A percentile compares a stretch with the other conserved stretches of the same genome.
Conservation (phyloP, 2,888 invertebrate genomes). For the Stegophylla sp. region DNA sequence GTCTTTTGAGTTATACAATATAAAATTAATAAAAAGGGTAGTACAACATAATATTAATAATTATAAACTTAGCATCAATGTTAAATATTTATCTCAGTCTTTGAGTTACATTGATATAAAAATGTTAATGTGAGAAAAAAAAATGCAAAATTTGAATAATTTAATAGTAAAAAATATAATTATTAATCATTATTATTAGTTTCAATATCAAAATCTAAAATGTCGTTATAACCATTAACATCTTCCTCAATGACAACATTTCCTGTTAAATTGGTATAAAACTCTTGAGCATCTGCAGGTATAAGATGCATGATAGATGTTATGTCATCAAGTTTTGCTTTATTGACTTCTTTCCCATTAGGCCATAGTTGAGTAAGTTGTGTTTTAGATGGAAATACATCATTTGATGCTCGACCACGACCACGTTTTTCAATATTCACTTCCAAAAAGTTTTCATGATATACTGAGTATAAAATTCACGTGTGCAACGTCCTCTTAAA, state of each 20-base stretch:
- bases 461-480: no score
- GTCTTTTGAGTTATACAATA: no score
- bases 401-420: conserved; percentile 10
- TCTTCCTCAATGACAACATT: conserved; percentile 6
- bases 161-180: not conserved
- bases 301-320: conserved; percentile 36
- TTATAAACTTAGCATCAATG: conserved; percentile 18
- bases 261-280: conserved; percentile 22
- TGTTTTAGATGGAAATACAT: conserved; percentile 21
- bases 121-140: not conserved
- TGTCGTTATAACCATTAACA: conserved; percentile 25
- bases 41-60: conserved; percentile 4
- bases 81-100: conserved; percentile 22
- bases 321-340: conserved; percentile 39
- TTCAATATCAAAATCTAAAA: conserved; percentile 30
- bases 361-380: conserved; percentile 30
- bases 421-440: conserved; percentile 30
- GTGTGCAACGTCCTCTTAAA: no score
- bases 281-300: conserved; percentile 26
- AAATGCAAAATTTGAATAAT: no score
- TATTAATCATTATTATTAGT: conserved; percentile 31
- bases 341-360: conserved; percentile 24
- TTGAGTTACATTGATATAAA: conserved; percentile 17
- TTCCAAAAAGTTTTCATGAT: conserved; percentile 36
- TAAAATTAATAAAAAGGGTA: no score